Conservation (phyloP, 2,888 invertebrate genomes). For the Napeogenes sylphis region DNA sequence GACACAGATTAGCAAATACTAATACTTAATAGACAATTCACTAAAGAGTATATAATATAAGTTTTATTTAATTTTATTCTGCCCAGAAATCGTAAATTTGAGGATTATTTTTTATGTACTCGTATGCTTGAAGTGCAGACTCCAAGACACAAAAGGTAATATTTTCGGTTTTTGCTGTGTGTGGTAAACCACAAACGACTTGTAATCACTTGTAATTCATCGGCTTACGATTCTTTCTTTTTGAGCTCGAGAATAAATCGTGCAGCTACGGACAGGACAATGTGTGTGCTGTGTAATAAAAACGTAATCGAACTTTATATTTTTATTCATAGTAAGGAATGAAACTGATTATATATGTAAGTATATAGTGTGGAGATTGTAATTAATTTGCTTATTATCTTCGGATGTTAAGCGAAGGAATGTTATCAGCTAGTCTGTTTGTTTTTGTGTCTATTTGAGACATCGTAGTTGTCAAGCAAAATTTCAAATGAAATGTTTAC, state of each 20-base stretch:
- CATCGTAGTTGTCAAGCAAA: no score
- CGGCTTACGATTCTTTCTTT: slow-evolving; percentile 16
- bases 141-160: slow-evolving; percentile 39
- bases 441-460: no score
- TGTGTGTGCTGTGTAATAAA: neutral
- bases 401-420: no score
- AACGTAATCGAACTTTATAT: neutral
- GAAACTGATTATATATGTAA: no score
- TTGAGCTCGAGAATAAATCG: neutral
- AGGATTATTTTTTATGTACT: slow-evolving; percentile 35
- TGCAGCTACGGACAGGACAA: neutral
- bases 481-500: no score
- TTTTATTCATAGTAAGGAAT: no score
- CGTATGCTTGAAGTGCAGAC: slow-evolving; percentile 14
- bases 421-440: no score
- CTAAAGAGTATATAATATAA: no score
- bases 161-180: slow-evolving; percentile 41
- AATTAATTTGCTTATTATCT: no score
- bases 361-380: no score
- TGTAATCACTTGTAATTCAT: slow-evolving; percentile 30
- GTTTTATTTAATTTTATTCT: slow-evolving; percentile 18
- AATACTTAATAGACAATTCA: no score
- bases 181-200: slow-evolving; percentile 55
- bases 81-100: slow-evolving; percentile 33
- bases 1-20: no score